Base-by-base conservation (phyloP, 2,888 invertebrate species). In the Agrochola litura region DNA sequence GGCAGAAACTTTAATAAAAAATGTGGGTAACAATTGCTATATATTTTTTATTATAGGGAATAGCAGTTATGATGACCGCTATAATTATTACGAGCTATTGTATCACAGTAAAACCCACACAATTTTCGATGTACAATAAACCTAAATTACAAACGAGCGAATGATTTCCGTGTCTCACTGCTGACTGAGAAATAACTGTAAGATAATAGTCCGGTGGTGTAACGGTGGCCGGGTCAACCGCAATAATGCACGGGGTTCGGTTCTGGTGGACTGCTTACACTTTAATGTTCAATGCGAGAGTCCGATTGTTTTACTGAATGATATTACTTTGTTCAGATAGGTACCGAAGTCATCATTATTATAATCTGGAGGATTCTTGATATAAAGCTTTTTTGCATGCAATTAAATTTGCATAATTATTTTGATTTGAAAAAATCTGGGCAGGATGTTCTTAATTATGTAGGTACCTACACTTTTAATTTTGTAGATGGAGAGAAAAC, bases 221-320 rank as follows among this genome's bases (percentile, higher is more conserved):
- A 90, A 90, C 90, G 90, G 90, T 76, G 68, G 77, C 66, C 63
- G 72, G 77, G 88, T 81, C 85, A 85, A 89, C 83, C 87, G 82
- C 90, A 85, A 88, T 88, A 90, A 86, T 87, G 84, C 90, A 83
- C 90, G 79, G 76, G 73, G 63, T 74, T 81, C 63, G 82, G 88
- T 86, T 77, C 75, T 79, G 80, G 58, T 68, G 72, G 58, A 74
- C 65, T 67, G 71, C 37, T 30, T 46, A 54, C 49, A 37, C 19
- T 43, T 43, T 52, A 54, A 79, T 83, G 65, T 56, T 37, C 46
- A 30, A n/a, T 56, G 61, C 12, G 12, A 2, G 49, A 16, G 61
- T 19, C 19, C 2, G n/a, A 16, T n/a, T 58, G 67, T 22, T 19
- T 77, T 56, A 46, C 14, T 9, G 61, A 41, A 71, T 37, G 0